Conservation (phyloP, 1,140 invertebrate genomes). For the Procambarus virginalis region DNA sequence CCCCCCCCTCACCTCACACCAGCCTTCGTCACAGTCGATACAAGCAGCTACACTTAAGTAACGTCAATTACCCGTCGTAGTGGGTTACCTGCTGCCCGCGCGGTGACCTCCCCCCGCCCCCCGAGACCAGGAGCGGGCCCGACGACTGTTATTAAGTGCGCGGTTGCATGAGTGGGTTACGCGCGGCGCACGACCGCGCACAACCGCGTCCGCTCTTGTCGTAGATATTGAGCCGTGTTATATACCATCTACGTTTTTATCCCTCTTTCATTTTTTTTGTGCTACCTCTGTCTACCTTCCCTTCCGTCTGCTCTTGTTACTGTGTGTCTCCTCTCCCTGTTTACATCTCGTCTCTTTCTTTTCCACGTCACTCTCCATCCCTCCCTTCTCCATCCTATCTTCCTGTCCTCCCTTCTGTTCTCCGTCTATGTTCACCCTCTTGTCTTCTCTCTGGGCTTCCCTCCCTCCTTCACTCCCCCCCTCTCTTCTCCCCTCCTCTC, state of each 20-base stretch:
- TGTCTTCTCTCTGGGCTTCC: too few relatives aligned
- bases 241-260: not conserved
- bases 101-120: not conserved
- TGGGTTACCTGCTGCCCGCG: not conserved
- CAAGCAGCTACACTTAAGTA: slow-evolving; percentile 27
- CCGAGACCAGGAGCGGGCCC: not conserved
- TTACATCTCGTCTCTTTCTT: not conserved
- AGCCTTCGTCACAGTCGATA: slow-evolving; percentile 14
- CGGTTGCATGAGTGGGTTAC: slow-evolving; percentile 27
- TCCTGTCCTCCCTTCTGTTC: not conserved
- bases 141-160: slow-evolving; percentile 17
- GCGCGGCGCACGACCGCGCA: slow-evolving; percentile 12
- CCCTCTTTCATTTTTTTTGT: not conserved
- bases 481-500: too few relatives aligned
- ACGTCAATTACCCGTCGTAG: slow-evolving; percentile 21
- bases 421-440: not conserved
- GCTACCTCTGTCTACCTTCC: not conserved
- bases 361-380: not conserved
- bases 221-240: not conserved
- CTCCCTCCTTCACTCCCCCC: too few relatives aligned
- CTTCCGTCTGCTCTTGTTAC: not conserved
- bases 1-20: not conserved
- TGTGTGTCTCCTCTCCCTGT: too few relatives aligned
- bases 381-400: not conserved
- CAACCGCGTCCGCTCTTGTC: not conserved